A percentile compares a stretch with the other conserved stretches of the same genome.
These are phyloP conservation scores for Tyria jacobaeae DNA, from an alignment of 2,888 invertebrate genomes.

Conservation along the genomic window DNA sequence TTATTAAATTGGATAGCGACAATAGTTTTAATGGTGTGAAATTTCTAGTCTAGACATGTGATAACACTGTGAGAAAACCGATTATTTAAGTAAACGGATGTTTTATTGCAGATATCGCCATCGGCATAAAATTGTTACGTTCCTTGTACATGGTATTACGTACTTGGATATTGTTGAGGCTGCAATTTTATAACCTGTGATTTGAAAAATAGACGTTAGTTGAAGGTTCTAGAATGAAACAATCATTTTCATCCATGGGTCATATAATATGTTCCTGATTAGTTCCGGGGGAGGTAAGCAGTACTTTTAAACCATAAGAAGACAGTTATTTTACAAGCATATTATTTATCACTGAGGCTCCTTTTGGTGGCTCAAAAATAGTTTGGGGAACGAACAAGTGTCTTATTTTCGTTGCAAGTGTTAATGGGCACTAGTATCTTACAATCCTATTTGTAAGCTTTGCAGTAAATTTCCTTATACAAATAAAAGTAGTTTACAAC, in stretches of 20 bases:
- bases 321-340: too few species aligned
- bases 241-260: neutral
- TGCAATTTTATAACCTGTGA: conserved; percentile 3
- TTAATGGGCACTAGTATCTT: too few species aligned
- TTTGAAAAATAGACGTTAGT: neutral
- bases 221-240: neutral
- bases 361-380: too few species aligned
- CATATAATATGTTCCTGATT: neutral
- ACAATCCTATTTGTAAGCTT: too few species aligned
- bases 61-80: conserved; percentile 11
- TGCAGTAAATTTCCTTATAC: too few species aligned
- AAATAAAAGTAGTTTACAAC: too few species aligned
- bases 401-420: too few species aligned
- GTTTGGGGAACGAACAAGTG: too few species aligned
- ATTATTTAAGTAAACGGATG: conserved; percentile 9
- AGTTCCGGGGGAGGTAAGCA: too few species aligned
- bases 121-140: conserved; percentile 15
- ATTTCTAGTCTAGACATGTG: neutral
- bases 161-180: neutral
- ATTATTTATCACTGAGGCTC: too few species aligned
- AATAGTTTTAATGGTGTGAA: neutral
- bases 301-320: too few species aligned
- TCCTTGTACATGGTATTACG: neutral
- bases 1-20: too few species aligned
- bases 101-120: conserved; percentile 12